Conservation (phyloP, 2,797 vertebrate genomes). For the Taenioides sp. region DNA sequence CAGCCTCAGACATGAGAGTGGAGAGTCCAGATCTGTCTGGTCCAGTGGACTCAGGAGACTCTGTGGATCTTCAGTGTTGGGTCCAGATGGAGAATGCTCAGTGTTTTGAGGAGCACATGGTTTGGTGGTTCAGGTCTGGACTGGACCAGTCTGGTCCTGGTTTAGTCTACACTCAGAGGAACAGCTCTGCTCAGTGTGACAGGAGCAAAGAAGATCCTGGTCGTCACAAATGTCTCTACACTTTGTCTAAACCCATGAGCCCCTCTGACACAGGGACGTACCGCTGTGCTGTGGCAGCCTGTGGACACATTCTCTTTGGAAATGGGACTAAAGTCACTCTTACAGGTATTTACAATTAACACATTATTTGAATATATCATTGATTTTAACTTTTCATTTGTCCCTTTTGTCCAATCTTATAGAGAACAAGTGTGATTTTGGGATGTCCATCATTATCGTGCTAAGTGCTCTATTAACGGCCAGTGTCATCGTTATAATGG, state of each 20-base stretch:
- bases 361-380: background rate
- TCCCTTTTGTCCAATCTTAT: background rate
- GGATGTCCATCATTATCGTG: constrained; percentile 7
- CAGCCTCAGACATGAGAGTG: background rate
- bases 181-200: background rate
- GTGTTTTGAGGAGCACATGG: constrained; percentile 2
- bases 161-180: background rate
- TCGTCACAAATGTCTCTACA: constrained; percentile 26
- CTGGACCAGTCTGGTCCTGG: constrained; percentile 1
- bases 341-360: constrained; percentile 30
- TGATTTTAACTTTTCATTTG: background rate
- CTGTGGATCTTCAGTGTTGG: constrained; percentile 31
- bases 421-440: background rate
- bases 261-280: constrained; percentile 27
- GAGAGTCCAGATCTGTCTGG: background rate
- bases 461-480: background rate
- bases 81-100: background rate
- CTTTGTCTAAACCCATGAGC: constrained; percentile 26
- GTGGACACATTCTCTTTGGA: constrained; percentile 17
- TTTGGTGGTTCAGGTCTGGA: constrained; percentile 33
- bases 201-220: background rate
- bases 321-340: background rate
- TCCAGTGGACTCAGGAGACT: background rate
- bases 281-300: constrained; percentile 32
- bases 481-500: constrained; percentile 17